phyloP scores from a whole-genome alignment of 1,140 invertebrate species.

The Megalonaias nervosa region DNA sequence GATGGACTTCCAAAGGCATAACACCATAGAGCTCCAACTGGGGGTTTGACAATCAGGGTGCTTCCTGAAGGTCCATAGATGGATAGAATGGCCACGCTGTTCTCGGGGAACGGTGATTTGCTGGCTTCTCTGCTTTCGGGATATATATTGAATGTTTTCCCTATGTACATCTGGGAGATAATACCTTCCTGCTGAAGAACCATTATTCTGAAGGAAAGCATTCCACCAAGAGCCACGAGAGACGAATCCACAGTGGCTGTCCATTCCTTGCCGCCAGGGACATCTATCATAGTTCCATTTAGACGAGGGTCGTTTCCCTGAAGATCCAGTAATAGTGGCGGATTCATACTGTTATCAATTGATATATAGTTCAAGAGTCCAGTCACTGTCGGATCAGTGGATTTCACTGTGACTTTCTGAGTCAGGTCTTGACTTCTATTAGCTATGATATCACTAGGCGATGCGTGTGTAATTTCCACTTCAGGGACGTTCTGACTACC shows the following conservation, averaged over 20 bases:
- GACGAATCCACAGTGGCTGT: constrained; percentile 16
- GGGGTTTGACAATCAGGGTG: constrained; percentile 7
- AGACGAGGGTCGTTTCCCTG: constrained; percentile 9
- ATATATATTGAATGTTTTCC: constrained; percentile 28
- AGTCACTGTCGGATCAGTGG: constrained; percentile 24
- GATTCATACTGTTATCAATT: constrained; percentile 10
- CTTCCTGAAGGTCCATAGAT: constrained; percentile 16
- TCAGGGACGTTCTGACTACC: constrained; percentile 16
- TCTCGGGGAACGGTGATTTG: constrained; percentile 16
- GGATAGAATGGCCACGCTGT: constrained; percentile 22
- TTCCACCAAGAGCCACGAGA: constrained; percentile 17
- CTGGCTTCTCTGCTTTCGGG: constrained; percentile 2
- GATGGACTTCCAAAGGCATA: constrained; percentile 33
- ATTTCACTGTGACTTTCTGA: constrained; percentile 18
- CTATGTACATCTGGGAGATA: constrained; percentile 27
- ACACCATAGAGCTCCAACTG: constrained; percentile 30
- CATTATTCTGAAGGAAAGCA: constrained; percentile 22
- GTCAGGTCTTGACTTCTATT: constrained; percentile 14
- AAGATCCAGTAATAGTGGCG: constrained; percentile 17
- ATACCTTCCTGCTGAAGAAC: constrained; percentile 20
- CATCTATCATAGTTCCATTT: constrained; percentile 7
- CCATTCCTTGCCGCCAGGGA: constrained; percentile 30
- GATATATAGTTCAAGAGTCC: constrained; percentile 31
- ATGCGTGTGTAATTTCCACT: constrained; percentile 27
- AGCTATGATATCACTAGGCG: constrained; percentile 19